A percentile compares a stretch with the other conserved stretches of the same genome.
These are phyloP conservation scores for Philaethria dido DNA, from an alignment of 2,888 invertebrate genomes.

Conservation along the genomic window DNA sequence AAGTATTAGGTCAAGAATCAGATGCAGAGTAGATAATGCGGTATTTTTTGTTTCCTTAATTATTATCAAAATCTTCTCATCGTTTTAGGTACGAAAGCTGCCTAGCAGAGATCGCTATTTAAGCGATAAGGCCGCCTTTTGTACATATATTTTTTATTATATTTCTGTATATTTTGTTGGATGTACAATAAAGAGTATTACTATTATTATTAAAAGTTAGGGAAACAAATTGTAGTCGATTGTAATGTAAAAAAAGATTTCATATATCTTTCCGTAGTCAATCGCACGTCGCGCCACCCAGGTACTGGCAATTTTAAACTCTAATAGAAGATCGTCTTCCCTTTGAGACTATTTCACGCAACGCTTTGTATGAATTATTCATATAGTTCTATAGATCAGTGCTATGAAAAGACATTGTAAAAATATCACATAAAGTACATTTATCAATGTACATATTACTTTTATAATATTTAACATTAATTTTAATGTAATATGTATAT, in stretches of 20 bases:
- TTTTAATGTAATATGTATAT: too few relatives aligned
- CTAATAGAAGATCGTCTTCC: slow-evolving; percentile 69
- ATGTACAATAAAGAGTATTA: too few relatives aligned
- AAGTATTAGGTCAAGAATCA: slow-evolving; percentile 14
- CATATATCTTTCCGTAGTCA: slow-evolving; percentile 53
- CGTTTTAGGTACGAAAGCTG: too few relatives aligned
- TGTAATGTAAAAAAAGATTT: slow-evolving; percentile 24
- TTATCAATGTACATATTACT: too few relatives aligned
- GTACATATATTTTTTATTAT: too few relatives aligned
- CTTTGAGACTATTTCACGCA: slow-evolving; percentile 75
- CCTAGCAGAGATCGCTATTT: too few relatives aligned
- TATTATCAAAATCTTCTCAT: background rate
- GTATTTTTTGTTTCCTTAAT: background rate
- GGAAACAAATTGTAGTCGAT: too few relatives aligned
- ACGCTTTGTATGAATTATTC: slow-evolving; percentile 75
- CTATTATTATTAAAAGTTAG: too few relatives aligned
- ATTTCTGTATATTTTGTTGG: too few relatives aligned
- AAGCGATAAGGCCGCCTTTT: too few relatives aligned
- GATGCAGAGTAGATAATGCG: background rate
- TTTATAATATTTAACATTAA: too few relatives aligned
- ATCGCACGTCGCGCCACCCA: slow-evolving; percentile 40
- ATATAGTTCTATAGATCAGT: slow-evolving; percentile 64
- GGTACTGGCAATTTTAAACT: slow-evolving; percentile 67
- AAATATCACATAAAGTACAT: slow-evolving; percentile 46
- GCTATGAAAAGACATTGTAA: slow-evolving; percentile 66